Evolutionary conservation across 2,888 invertebrate species (phyloP), one percentile per base, ranked within the genome.

Genomic region (Epistrophe eligans): DNA sequence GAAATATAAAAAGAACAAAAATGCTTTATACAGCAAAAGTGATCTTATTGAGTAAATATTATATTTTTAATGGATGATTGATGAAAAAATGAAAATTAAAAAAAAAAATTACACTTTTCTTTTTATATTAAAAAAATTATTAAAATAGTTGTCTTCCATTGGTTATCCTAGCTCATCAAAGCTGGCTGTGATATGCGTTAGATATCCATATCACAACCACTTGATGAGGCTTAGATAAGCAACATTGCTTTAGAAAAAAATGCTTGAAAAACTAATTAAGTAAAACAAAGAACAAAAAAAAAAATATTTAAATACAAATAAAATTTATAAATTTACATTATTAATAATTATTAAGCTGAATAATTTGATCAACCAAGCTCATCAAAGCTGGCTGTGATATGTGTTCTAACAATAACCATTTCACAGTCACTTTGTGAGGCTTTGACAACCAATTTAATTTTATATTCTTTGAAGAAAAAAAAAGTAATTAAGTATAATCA

Each of bases 301-400:
- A 17, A 13, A 28, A 32, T 45, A 67, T 13, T 48, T 48, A 35
- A 35, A 8, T 35, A 48, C 48, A 67, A 17, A 32, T 15, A 32
- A 67, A 35, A 52, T 32, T 13, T 48, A 45, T 11, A 28, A 32
- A 24, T 71, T 40, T 13, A 28, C 8, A 38, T 55, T 48, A 43
- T 13, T 57, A 40, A 55, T 48, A 66, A 6, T 38, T 50, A 13
- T 66, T 45, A 35, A 45, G 79, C n/a, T 45, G 87, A 82, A 67
- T 66, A 79, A 88, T 84, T 88, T 89, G 90, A 90, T 90, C 90
- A 89, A 92, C 92, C 94, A 93, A 95, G 96, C 96, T 96, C 96
- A 96, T 97, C 97, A 97, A 98, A 97, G 98, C 98, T 98, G 97
- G 98, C 98, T 98, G 98, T 98, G 98, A 98, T 98, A 98, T 97